Evolutionary conservation across 1,140 invertebrate genomes (phyloP).

Genomic region (Microplitis demolitor): DNA sequence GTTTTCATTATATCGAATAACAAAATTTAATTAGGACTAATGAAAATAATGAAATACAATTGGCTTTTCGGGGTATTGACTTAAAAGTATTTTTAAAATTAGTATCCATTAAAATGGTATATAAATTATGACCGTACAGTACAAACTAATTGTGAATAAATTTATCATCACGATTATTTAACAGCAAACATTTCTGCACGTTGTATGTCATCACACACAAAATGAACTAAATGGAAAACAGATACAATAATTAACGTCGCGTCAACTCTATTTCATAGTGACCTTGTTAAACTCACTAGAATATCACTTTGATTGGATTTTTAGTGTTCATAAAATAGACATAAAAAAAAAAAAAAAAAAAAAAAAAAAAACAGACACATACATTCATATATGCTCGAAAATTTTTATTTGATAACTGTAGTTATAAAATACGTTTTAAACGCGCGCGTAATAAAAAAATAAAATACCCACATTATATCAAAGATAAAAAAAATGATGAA

Average conservation of each 20-base stretch:
- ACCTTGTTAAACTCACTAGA: background rate
- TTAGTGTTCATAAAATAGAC: background rate
- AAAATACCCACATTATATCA: no score
- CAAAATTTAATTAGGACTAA: background rate
- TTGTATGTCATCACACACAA: background rate
- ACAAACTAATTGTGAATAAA: slow-evolving; percentile 20
- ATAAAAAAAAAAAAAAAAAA: no score
- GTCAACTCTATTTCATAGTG: slow-evolving; percentile 11
- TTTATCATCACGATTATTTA: slow-evolving; percentile 18
- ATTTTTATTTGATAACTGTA: no score
- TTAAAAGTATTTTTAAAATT: background rate
- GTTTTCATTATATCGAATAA: background rate
- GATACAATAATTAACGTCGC: slow-evolving; percentile 27
- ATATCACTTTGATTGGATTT: slow-evolving; percentile 5
- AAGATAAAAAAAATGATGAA: background rate
- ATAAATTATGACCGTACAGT: background rate
- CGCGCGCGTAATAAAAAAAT: no score
- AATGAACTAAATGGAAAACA: slow-evolving; percentile 27
- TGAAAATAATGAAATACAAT: background rate
- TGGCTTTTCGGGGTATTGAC: no score
- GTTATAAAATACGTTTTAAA: no score
- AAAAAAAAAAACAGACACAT: no score
- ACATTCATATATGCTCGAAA: no score
- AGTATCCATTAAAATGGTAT: background rate
- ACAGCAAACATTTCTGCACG: background rate